Base-by-base conservation (phyloP, 2,888 invertebrate species). In the Tanytarsus gracilentus region DNA sequence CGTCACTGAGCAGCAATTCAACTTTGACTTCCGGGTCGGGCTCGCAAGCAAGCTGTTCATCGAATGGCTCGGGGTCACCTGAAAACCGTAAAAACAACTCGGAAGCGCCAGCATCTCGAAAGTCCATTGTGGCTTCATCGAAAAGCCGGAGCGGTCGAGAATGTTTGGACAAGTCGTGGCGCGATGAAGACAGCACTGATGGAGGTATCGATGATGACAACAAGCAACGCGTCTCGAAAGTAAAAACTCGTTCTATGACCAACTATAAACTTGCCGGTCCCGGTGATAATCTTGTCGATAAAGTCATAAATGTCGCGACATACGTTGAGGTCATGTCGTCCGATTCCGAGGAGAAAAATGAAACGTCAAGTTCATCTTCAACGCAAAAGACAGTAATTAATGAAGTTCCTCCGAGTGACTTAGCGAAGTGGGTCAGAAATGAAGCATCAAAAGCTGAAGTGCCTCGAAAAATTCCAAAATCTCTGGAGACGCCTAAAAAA, bases 111-210 rank as follows among this genome's bases (percentile, higher is more conserved):
- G 84, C 88, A 64, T 91, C 90, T 71, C 79, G 91, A 58, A 86
- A 89, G 72, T 91, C 90, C 70, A 90, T 92, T 65, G 76, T 92
- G 56, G 88, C 90, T 21, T 90, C 89, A 51, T 89, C 91, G 1
- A 86, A 88, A 72, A 88, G 87, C 69, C 81, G 90, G 67, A 89
- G 88, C 70, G 91, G 89, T 6, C 79, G 83, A 66, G 86, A 87
- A 70, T 48, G 29, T 21, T 48, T 58, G 18, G 76, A 82, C 61
- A 85, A 85, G 66, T 77, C 85, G 64, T 84, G 85, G 69, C 82
- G 84, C 71, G 77, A 81, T 62, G 83, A 84, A 68, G 80, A 81
- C 49, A 74, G 74, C 62, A 72, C 72, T 11, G 72, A 75, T 44
- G 72, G 73, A 8, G 72, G 73, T 9, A 70, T 69, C 21, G 70